Conservation (phyloP, 2,113 vertebrate species). For the Hippocampus mohnikei region DNA sequence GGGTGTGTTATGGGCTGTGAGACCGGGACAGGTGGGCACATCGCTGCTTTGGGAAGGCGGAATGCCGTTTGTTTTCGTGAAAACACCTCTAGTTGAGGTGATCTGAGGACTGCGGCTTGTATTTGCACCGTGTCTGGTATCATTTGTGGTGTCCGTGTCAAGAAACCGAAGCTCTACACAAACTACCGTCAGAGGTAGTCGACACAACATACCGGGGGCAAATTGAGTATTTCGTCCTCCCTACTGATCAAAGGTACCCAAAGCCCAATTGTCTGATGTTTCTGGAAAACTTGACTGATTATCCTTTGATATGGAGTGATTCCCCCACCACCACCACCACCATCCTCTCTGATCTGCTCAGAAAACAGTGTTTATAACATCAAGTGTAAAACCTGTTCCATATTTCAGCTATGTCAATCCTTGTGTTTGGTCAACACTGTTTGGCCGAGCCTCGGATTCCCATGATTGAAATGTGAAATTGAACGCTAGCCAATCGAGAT, state of each 20-base stretch:
- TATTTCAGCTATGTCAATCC: no score
- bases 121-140: not conserved
- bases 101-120: not conserved
- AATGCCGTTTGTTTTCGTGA: not conserved
- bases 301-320: no score
- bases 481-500: no score
- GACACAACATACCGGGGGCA: not conserved
- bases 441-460: no score
- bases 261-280: not conserved
- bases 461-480: no score
- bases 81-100: not conserved
- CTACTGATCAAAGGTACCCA: not conserved
- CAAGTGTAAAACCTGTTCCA: no score
- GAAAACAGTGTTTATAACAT: no score
- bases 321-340: no score
- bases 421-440: no score
- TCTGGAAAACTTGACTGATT: not conserved
- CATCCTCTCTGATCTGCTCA: no score
- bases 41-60: no score
- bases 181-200: not conserved
- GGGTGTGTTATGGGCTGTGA: conserved; percentile 8
- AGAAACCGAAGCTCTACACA: not conserved
- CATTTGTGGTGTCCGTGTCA: not conserved
- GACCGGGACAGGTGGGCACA: conserved; percentile 21
- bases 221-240: not conserved